Evolutionary conservation across 2,888 invertebrate genomes (phyloP).

Genomic region (Oligia latruncula): DNA sequence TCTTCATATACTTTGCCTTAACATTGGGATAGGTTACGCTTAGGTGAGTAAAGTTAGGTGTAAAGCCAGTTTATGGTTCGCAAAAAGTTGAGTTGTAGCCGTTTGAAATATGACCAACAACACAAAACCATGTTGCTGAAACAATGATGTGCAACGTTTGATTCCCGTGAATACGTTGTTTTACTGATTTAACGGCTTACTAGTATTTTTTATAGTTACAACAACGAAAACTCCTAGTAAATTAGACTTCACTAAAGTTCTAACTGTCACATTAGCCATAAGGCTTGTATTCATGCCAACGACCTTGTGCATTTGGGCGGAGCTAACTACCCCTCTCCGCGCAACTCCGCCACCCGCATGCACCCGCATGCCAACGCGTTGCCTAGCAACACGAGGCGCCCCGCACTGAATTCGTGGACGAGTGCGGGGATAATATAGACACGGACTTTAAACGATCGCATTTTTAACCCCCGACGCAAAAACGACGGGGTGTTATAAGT

Average conservation of each 20-base stretch:
- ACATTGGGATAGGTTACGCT: neutral
- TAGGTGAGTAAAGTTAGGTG: neutral
- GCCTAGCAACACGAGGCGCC: too few species aligned
- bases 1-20: neutral
- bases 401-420: too few species aligned
- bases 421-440: too few species aligned
- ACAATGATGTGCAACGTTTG: neutral
- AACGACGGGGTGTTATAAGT: too few species aligned
- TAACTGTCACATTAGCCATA: neutral
- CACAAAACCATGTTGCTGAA: neutral
- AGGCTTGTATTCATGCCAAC: too few species aligned
- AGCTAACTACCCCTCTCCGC: too few species aligned
- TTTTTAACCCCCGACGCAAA: fast-evolving
- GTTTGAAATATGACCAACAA: neutral
- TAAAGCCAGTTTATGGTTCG: neutral
- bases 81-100: neutral
- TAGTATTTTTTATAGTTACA: neutral
- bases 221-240: neutral
- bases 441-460: too few species aligned
- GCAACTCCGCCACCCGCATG: too few species aligned
- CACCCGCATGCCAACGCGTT: too few species aligned
- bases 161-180: neutral
- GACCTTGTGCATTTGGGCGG: too few species aligned
- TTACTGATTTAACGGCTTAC: neutral
- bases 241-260: neutral